Evolutionary conservation across 2,888 invertebrate species (phyloP), one percentile per base, ranked within the genome.

Genomic region (Tipula vernalis): DNA sequence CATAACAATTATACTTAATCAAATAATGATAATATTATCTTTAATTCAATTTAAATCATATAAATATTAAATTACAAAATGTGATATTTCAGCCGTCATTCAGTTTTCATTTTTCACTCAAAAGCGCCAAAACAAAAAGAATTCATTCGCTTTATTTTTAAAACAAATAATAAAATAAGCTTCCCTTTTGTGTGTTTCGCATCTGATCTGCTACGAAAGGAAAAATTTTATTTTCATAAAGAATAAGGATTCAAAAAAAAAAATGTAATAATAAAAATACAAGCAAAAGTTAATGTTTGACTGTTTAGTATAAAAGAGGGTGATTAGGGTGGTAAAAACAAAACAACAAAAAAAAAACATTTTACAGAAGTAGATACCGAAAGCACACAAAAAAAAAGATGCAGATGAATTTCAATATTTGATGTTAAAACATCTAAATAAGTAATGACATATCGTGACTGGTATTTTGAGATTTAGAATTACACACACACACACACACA

Each of bases 331-430:
- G 51, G 28, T 2, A 28, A 28, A 28, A 28, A 28, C 0, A 28
- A 0, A 28, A 28, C 28, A 51, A 51, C 4, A n/a, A 51, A 51
- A 4, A n/a, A 51, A 51, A 4, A 51, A 15, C n/a, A 51, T 28
- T 2, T 0, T 6, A 51, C 5, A 51, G n/a, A 6, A 57, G 15
- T 18, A 5, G 5, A 71, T 71, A 71, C 71, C 71, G 28, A 71
- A 18, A 71, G 71, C 71, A 71, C 71, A 71, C 28, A 47, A 0
- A 47, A 47, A n/a, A 51, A 71, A 71, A 71, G 10, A 71, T 71
- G 71, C 71, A 71, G 71, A 71, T 71, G 71, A 71, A 71, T 71
- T 71, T 71, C 71, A 71, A 71, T 71, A 71, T 71, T 71, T 71
- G 71, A 71, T 71, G 71, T 71, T 71, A 71, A 71, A 71, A 28